A percentile compares a stretch with the other conserved stretches of the same genome.
Evolutionary conservation across 2,113 vertebrate species (phyloP).

Genomic region (Todiramphus saurophagus): DNA sequence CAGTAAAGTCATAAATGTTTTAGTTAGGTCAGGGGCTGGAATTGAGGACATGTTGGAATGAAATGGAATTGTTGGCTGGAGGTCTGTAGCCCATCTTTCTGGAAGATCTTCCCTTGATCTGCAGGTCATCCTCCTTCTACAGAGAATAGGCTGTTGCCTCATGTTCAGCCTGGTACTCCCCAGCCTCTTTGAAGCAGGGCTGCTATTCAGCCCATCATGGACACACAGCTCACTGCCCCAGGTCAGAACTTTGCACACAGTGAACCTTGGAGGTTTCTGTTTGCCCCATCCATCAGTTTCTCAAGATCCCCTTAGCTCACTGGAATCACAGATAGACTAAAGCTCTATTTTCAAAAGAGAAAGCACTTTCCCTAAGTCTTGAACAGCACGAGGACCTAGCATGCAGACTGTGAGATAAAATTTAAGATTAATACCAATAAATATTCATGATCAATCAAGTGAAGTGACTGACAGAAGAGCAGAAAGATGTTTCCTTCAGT

Average conservation of each 20-base stretch:
- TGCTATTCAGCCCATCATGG: not conserved
- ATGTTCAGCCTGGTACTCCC: not conserved
- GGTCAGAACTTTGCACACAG: not conserved
- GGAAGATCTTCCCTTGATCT: not conserved
- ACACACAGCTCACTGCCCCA: fast-evolving
- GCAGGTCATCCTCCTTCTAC: not conserved
- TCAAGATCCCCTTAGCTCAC: not conserved
- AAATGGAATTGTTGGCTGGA: not conserved
- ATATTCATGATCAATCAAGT: not conserved
- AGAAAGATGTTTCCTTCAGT: not conserved
- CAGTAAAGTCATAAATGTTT: not conserved
- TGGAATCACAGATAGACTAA: not conserved
- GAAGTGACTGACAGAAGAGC: not conserved
- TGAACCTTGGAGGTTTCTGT: not conserved
- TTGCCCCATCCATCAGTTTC: not conserved
- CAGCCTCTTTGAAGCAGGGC: not conserved
- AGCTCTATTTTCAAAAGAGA: not conserved
- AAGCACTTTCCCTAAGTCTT: not conserved
- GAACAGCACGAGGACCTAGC: not conserved
- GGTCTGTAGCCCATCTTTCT: not conserved
- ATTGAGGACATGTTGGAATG: not conserved
- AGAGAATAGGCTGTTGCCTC: not conserved
- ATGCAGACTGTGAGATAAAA: not conserved
- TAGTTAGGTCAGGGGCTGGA: not conserved
- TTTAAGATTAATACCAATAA: not conserved